Conservation (phyloP, 2,888 invertebrate species). For the Chironomus riparius region DNA sequence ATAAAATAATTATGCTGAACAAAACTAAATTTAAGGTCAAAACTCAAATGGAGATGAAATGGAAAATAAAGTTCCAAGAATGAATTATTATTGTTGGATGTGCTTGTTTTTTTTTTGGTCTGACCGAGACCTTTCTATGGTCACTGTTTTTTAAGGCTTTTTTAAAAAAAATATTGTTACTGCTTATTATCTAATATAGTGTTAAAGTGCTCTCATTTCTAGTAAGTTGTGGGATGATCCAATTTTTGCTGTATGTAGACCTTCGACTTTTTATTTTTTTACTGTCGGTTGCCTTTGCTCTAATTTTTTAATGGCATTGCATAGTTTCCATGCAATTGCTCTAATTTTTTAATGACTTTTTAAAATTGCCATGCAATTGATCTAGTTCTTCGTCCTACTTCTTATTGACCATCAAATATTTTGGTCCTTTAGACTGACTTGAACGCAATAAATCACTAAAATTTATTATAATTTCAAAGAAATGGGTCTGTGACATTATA, state of each 20-base stretch:
- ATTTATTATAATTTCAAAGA: too few relatives aligned
- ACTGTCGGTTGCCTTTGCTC: too few relatives aligned
- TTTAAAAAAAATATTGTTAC: background rate
- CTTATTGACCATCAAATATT: background rate
- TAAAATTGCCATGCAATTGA: background rate
- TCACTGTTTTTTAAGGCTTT: background rate
- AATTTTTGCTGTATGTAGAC: background rate
- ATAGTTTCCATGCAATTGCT: too few relatives aligned
- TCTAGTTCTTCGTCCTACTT: background rate
- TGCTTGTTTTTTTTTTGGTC: background rate
- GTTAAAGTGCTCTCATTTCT: background rate
- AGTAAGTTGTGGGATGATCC: background rate
- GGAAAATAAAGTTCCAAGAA: conserved; percentile 11
- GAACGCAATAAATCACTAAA: too few relatives aligned
- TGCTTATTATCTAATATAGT: background rate
- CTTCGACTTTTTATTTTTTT: too few relatives aligned
- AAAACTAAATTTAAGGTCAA: background rate
- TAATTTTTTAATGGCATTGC: too few relatives aligned
- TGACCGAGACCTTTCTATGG: background rate
- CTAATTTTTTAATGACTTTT: too few relatives aligned
- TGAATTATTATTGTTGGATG: conserved; percentile 22
- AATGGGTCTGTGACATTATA: background rate
- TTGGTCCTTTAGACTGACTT: background rate
- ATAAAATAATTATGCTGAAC: background rate
- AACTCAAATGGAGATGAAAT: background rate